phyloP scores from a whole-genome alignment of 2,797 vertebrate genomes.

The Pyrocephalus nanus region DNA sequence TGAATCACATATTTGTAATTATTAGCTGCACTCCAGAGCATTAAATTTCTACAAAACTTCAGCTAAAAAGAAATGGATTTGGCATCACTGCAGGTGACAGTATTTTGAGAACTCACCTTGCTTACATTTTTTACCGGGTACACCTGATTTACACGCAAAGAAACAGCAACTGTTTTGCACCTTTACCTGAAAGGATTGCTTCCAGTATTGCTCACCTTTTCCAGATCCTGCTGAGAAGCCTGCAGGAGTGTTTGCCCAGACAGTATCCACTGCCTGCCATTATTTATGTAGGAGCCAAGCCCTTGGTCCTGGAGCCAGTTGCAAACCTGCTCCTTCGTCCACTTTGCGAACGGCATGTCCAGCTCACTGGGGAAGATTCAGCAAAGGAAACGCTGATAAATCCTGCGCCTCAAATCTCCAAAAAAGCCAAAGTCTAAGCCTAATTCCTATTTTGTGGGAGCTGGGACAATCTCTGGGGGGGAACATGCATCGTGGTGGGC shows the following conservation, averaged over 20 bases:
- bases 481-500: accelerated
- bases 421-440: not conserved
- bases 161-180: not conserved
- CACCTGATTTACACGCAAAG: not conserved
- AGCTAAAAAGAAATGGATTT: not conserved
- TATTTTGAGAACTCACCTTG: not conserved
- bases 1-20: not conserved
- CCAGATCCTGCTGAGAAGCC: constrained; percentile 94
- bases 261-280: constrained; percentile 89
- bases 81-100: not conserved
- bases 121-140: not conserved
- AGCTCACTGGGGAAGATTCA: constrained; percentile 80
- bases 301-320: constrained; percentile 95
- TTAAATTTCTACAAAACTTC: not conserved
- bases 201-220: constrained; percentile 82
- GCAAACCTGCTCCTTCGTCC: constrained; percentile 96
- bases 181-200: not conserved
- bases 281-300: constrained; percentile 87
- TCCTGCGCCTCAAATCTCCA: not conserved
- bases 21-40: not conserved
- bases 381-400: not conserved
- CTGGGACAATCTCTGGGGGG: not conserved
- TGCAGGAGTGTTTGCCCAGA: constrained; percentile 95
- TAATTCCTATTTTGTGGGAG: not conserved
- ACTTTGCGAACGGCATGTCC: constrained; percentile 95